Evolutionary conservation across 2,888 invertebrate species (phyloP).

Genomic region (Ophion costatus): DNA sequence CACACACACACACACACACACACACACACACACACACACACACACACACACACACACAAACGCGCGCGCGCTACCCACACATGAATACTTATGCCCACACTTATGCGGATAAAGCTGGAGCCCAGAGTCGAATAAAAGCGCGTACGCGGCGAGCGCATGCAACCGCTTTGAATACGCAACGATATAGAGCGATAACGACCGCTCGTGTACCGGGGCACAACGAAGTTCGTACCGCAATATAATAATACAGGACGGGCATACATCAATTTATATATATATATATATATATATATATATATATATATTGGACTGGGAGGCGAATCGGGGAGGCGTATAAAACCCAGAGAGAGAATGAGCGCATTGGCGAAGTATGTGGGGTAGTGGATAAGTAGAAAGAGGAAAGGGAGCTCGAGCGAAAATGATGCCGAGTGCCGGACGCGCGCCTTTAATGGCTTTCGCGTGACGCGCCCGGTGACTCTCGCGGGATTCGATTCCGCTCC

Average conservation of each 20-base stretch:
- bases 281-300: conserved; percentile 17
- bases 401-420: conserved; percentile 35
- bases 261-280: neutral
- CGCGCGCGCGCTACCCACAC: neutral
- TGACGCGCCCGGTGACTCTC: conserved; percentile 71
- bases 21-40: neutral
- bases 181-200: conserved; percentile 58
- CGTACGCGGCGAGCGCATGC: conserved; percentile 47
- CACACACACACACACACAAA: neutral
- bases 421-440: conserved; percentile 69
- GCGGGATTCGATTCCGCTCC: conserved; percentile 58
- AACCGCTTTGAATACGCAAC: conserved; percentile 30
- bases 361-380: conserved; percentile 25
- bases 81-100: neutral
- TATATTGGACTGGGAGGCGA: conserved; percentile 35
- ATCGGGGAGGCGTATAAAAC: conserved; percentile 27
- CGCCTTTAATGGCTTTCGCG: conserved; percentile 74
- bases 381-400: conserved; percentile 50
- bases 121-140: conserved; percentile 25
- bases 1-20: neutral
- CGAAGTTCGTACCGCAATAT: conserved; percentile 49
- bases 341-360: conserved; percentile 16
- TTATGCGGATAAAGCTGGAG: neutral
- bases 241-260: conserved; percentile 36
- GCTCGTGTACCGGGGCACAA: neutral